A percentile compares a stretch with the other conserved stretches of the same genome.
Evolutionary conservation across 2,888 invertebrate genomes (phyloP).

Genomic region (Cosmorhoe ocellata): DNA sequence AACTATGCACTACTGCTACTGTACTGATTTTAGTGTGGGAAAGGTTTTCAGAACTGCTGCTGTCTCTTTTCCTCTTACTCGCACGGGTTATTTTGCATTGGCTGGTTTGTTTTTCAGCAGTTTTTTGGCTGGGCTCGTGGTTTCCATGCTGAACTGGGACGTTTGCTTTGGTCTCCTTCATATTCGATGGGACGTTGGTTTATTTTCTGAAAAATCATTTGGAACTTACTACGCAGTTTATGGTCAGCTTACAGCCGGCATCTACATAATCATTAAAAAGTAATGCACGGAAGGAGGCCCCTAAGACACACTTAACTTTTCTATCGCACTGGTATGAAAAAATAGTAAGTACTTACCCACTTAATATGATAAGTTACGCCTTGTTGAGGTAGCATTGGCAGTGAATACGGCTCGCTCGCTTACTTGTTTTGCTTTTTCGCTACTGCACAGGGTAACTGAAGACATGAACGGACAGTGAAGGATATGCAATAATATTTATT

Average conservation of each 20-base stretch:
- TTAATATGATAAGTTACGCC: too few relatives aligned
- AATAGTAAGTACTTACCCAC: too few relatives aligned
- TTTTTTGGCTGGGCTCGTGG: not conserved
- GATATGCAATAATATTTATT: too few relatives aligned
- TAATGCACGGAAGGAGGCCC: too few relatives aligned
- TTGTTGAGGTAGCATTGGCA: not conserved
- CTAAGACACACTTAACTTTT: too few relatives aligned
- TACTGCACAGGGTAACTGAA: not conserved
- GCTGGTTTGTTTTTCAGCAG: too few relatives aligned
- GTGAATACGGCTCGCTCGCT: not conserved
- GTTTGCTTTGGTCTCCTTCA: not conserved
- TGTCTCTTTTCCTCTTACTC: constrained; percentile 4
- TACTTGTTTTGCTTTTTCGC: not conserved
- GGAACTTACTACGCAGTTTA: too few relatives aligned
- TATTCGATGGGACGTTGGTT: not conserved
- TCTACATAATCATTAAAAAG: too few relatives aligned
- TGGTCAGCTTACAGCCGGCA: too few relatives aligned
- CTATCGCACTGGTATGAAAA: too few relatives aligned
- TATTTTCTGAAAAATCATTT: not conserved
- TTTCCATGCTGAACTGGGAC: constrained; percentile 2
- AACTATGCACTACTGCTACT: constrained; percentile 3
- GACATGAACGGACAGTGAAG: too few relatives aligned
- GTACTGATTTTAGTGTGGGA: not conserved
- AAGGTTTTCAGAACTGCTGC: constrained; percentile 1
- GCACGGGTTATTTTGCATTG: too few relatives aligned